phyloP scores from a whole-genome alignment of 2,797 vertebrate species.

The Liparis tanakae region DNA sequence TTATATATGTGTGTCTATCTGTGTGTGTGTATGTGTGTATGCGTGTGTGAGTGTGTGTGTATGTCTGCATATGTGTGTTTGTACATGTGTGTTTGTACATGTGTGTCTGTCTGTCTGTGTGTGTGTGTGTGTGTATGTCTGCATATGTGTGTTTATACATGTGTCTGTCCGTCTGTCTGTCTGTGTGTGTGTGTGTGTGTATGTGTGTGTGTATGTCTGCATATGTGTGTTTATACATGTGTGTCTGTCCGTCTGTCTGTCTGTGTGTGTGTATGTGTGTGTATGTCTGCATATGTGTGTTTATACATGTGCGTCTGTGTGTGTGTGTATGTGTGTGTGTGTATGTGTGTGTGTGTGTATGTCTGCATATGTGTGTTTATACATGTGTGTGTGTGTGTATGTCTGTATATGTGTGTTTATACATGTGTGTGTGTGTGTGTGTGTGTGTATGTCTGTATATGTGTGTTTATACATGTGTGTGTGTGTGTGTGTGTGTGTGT shows the following conservation, averaged over 20 bases:
- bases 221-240: neutral
- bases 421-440: slow-evolving; percentile 9
- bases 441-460: neutral
- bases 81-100: slow-evolving; percentile 21
- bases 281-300: neutral
- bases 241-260: neutral
- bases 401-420: neutral
- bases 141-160: no score
- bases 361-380: neutral
- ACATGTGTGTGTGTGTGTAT: neutral
- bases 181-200: slow-evolving; percentile 1
- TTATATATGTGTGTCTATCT: slow-evolving; percentile 3
- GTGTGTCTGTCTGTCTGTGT: no score
- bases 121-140: no score
- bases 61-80: neutral
- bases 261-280: neutral
- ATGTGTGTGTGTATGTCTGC: neutral
- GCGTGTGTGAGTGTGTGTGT: neutral
- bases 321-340: neutral
- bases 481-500: neutral
- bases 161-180: no score
- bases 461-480: neutral
- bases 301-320: slow-evolving; percentile 5
- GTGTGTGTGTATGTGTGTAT: neutral
- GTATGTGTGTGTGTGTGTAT: neutral